Base-by-base conservation (phyloP, 2,888 invertebrate species). In the Orchesellides sinensis region DNA sequence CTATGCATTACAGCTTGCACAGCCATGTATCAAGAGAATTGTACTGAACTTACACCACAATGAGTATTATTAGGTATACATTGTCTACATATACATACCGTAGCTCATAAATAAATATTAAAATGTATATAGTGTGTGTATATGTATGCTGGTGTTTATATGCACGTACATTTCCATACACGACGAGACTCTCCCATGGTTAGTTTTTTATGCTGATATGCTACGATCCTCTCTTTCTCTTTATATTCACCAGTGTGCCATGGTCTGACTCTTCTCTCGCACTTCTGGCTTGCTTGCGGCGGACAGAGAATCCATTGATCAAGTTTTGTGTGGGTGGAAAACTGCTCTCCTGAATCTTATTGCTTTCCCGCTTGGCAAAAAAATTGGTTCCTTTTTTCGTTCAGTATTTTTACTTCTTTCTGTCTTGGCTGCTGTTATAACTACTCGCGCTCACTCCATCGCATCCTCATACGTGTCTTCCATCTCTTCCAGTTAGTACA, bases 291-390 rank as follows among this genome's bases (percentile, higher is more conserved):
- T 73, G 79, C 75, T 83, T 79, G 73, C 74, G 83, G 83, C 84
- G 65, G 54, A 75, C 80, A 79, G 78, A 82, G 82, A 70, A 74
- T 85, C 81, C 83, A 83, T 85, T 81, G 83, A 83, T 85, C 85
- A 85, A 85, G 80, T 81, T 79, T 72, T 80, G 85, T 85, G 85
- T 85, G 85, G 83, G 85, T 85, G 83, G 83, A 83, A 72, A 85
- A 83, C 78, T 75, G 80, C 73, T 83, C 83, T 79, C 82, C 69
- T 74, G 66, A 75, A 79, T 83, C 83, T 85, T 83, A 79, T 77
- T 84, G 73, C 84, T 83, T 83, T 83, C 79, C 83, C 73, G 61
- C 78, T 83, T 83, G 75, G 73, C 81, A 82, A 83, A 72, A 66
- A 83, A 66, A 29, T 47, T 65, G 65, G 25, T 81, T 69, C 69